phyloP scores from a whole-genome alignment of 2,113 vertebrate species.

The Podiceps cristatus region DNA sequence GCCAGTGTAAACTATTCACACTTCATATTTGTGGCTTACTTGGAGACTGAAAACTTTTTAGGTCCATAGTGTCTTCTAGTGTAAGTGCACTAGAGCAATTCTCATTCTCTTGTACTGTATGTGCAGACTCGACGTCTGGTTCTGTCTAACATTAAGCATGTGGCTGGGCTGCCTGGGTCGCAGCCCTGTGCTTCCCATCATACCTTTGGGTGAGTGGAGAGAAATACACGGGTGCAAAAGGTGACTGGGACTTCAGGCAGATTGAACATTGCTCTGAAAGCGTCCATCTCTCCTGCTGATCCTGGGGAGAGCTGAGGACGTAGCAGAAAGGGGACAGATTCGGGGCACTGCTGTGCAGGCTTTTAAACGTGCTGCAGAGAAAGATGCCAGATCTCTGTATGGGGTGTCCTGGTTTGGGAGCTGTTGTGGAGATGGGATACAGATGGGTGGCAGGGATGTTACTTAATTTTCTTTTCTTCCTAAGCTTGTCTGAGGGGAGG shows the following conservation, averaged over 20 bases:
- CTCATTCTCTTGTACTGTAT: background rate
- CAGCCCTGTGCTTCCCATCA: background rate
- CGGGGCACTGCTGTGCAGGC: background rate
- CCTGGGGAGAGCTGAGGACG: fast-evolving
- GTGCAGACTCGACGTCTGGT: no score
- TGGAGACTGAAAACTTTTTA: background rate
- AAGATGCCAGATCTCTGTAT: background rate
- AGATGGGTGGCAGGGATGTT: background rate
- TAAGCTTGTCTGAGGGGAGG: constrained; percentile 28
- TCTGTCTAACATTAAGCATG: background rate
- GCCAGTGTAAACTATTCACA: background rate
- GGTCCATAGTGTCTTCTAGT: background rate
- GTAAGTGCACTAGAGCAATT: background rate
- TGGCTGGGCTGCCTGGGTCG: background rate
- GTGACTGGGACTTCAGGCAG: background rate
- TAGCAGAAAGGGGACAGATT: background rate
- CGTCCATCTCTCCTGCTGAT: background rate
- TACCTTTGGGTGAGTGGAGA: background rate
- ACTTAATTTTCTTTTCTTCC: constrained; percentile 5
- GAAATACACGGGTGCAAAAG: background rate
- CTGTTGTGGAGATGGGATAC: background rate
- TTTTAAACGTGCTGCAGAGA: background rate
- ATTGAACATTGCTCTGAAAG: background rate
- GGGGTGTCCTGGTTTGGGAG: background rate
- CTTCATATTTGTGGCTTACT: background rate